Evolutionary conservation across 2,888 invertebrate genomes (phyloP), one percentile per base, ranked within the genome.

Genomic region (Hanleya hanleyi): DNA sequence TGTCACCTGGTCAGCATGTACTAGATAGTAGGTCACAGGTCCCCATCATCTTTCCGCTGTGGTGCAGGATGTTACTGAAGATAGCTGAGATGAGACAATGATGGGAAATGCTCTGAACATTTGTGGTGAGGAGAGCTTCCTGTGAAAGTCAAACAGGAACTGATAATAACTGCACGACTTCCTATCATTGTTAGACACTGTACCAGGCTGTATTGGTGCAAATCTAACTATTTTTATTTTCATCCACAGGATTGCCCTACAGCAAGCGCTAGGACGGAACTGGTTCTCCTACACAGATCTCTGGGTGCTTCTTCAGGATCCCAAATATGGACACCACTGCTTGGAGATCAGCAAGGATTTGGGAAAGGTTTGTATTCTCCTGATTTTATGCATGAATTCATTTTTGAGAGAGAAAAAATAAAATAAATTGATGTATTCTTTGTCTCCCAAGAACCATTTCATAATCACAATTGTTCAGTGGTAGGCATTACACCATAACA

Each of bases 211-310:
- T n/a, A n/a, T n/a, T n/a, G n/a, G n/a, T n/a, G n/a, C n/a, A n/a
- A n/a, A n/a, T n/a, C n/a, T n/a, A n/a, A n/a, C n/a, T n/a, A n/a
- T n/a, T n/a, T n/a, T n/a, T n/a, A n/a, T n/a, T n/a, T n/a, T n/a
- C n/a, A n/a, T n/a, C n/a, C 77, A 1, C 77, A 87, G 87, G 69
- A 81, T 87, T 67, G 87, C 87, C 0, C 67, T 85, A 61, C 70
- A 73, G 41, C 83, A 86, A 76, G 86, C 85, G 6, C 51, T 78
- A 38, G 79, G 82, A 18, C 72, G 86, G 67, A 86, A 85, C 49
- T 86, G 86, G 86, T 84, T 86, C 75, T 81, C 87, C 0, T 87
- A 87, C 75, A 82, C 86, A 33, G 87, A 87, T 74, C 67, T 87
- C 22, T 74, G 69, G 70, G 71, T 85, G 18, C 68, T 87, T 5